Conservation (phyloP, 2,113 vertebrate species). For the Rhipidura dahli region DNA sequence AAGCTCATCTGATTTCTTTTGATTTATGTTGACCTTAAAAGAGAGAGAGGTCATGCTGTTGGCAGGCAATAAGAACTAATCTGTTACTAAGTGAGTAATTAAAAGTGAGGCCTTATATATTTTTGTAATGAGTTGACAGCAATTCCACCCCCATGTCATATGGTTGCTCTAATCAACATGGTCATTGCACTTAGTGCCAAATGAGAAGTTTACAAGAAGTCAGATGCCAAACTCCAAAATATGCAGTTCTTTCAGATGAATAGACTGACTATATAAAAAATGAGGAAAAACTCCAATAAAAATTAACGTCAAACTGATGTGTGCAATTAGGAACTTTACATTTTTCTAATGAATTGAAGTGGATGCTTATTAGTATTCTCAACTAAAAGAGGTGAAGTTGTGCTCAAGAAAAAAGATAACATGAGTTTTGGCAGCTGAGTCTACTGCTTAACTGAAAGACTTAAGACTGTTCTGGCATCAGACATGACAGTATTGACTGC, state of each 20-base stretch:
- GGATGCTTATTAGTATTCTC: background rate
- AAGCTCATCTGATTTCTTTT: constrained; percentile 72
- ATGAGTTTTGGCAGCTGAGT: background rate
- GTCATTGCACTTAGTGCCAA: constrained; percentile 79
- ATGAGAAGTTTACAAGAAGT: constrained; percentile 79
- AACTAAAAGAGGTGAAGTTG: constrained; percentile 20
- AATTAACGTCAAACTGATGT: background rate
- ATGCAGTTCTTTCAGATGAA: constrained; percentile 51
- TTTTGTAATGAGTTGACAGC: constrained; percentile 83
- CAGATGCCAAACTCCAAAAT: constrained; percentile 70
- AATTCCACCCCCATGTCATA: constrained; percentile 73
- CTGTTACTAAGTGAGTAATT: constrained; percentile 83
- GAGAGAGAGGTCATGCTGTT: constrained; percentile 62
- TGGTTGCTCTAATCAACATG: constrained; percentile 75
- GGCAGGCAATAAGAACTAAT: constrained; percentile 75
- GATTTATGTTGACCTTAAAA: constrained; percentile 70
- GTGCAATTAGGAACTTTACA: background rate
- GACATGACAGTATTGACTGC: background rate
- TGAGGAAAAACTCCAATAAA: constrained; percentile 11
- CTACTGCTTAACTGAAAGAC: background rate
- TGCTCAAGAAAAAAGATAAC: background rate
- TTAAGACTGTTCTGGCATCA: background rate
- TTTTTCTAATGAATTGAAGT: constrained; percentile 29
- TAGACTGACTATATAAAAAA: constrained; percentile 29
- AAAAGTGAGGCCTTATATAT: constrained; percentile 85